These are phyloP conservation scores for Bombylius discolor DNA, from an alignment of 2,888 invertebrate species.

Conservation along the genomic window DNA sequence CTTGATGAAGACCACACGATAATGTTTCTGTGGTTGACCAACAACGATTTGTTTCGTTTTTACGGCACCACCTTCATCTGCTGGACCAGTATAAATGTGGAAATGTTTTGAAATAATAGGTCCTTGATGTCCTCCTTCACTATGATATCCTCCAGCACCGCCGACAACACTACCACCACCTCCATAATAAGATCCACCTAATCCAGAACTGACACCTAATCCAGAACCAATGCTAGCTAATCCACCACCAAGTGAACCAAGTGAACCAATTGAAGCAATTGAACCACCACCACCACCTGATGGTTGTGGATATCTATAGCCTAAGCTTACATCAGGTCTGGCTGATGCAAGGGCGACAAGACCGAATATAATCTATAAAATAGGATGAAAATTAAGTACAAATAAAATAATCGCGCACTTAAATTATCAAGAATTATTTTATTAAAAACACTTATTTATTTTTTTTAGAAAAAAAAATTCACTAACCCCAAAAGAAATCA, in stretches of 20 bases:
- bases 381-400: no score
- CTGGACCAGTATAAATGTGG: constrained; percentile 30
- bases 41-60: constrained; percentile 26
- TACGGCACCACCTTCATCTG: constrained; percentile 25
- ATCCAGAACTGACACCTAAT: neutral
- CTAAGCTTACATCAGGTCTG: constrained; percentile 13
- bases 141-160: neutral
- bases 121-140: constrained; percentile 7
- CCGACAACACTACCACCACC: neutral
- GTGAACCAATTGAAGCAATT: neutral
- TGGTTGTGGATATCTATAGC: constrained; percentile 11
- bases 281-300: neutral
- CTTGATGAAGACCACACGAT: constrained; percentile 33
- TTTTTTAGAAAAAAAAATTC: neutral
- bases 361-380: no score
- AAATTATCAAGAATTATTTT: no score
- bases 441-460: no score
- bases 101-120: constrained; percentile 34
- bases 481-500: neutral
- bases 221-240: neutral
- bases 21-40: constrained; percentile 30
- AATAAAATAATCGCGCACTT: no score
- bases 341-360: constrained; percentile 1
- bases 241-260: neutral
- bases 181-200: neutral